A percentile compares a stretch with the other conserved stretches of the same genome.
Evolutionary conservation across 2,888 invertebrate genomes (phyloP).

Genomic region (Epiperipatus broadwayi): DNA sequence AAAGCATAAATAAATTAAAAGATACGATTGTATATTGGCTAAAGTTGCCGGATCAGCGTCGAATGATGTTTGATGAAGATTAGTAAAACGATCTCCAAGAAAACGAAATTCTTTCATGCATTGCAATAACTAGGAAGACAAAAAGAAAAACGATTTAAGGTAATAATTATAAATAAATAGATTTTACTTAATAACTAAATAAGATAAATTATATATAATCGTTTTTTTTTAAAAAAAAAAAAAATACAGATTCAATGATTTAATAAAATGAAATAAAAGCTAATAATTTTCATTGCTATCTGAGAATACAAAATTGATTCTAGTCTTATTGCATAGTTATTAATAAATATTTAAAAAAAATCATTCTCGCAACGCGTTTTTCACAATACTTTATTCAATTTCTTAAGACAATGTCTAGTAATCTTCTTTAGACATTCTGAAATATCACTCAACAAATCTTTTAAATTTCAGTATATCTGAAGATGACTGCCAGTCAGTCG

Average conservation of each 20-base stretch:
- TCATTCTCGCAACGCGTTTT: too few relatives aligned
- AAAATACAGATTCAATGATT: background rate
- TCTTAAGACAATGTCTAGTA: too few relatives aligned
- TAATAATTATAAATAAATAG: background rate
- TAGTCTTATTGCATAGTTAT: too few relatives aligned
- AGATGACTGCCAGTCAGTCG: too few relatives aligned
- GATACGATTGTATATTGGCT: slow-evolving; percentile 47
- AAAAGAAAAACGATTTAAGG: slow-evolving; percentile 8
- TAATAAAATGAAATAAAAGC: background rate
- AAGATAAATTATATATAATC: background rate
- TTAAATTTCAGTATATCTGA: too few relatives aligned
- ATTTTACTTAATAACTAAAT: background rate
- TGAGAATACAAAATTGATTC: too few relatives aligned
- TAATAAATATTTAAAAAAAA: too few relatives aligned
- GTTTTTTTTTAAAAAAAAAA: background rate
- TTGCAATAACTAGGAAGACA: slow-evolving; percentile 40
- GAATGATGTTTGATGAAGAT: slow-evolving; percentile 59
- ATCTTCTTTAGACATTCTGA: too few relatives aligned
- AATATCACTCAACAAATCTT: too few relatives aligned
- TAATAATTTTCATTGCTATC: too few relatives aligned
- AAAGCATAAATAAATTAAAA: slow-evolving; percentile 15
- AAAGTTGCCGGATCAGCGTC: slow-evolving; percentile 62
- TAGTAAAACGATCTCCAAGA: slow-evolving; percentile 51
- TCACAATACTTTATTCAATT: too few relatives aligned
- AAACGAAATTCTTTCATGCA: slow-evolving; percentile 48